Evolutionary conservation across 2,888 invertebrate genomes (phyloP).

Genomic region (Leucophenga maculata): DNA sequence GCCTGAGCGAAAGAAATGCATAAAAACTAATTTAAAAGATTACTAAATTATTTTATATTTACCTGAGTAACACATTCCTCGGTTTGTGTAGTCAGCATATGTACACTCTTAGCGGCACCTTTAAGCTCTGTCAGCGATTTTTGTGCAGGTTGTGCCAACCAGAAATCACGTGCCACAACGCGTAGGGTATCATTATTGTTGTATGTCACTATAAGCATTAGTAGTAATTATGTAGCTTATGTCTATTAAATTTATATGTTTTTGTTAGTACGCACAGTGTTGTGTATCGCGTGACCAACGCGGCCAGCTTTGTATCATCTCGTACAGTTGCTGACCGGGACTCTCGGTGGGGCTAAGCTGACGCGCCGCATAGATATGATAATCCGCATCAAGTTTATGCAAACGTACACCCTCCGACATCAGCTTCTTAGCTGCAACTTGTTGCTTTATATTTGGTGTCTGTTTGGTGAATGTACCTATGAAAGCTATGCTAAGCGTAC

Average conservation of each 20-base stretch:
- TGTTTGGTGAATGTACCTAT: conserved; percentile 79
- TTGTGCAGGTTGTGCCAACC: conserved; percentile 52
- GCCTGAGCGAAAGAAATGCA: conserved; percentile 71
- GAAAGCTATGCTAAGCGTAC: conserved; percentile 83
- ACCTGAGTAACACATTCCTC: conserved; percentile 34
- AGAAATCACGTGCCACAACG: conserved; percentile 46
- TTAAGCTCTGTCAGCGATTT: conserved; percentile 27
- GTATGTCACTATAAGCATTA: conserved; percentile 39
- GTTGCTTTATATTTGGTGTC: conserved; percentile 67
- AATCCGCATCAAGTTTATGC: conserved; percentile 78
- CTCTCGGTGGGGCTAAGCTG: conserved; percentile 79
- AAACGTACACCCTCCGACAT: conserved; percentile 77
- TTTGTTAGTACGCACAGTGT: conserved; percentile 38
- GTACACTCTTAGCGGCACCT: conserved; percentile 42
- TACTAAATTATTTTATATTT: not conserved
- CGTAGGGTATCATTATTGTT: conserved; percentile 51
- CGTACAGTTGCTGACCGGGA: conserved; percentile 79
- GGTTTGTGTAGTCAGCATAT: conserved; percentile 39
- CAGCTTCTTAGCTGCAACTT: conserved; percentile 78
- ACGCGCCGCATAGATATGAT: conserved; percentile 80
- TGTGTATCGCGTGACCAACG: conserved; percentile 73
- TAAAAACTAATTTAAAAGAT: not conserved
- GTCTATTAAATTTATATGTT: not conserved
- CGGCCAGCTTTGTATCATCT: conserved; percentile 80
- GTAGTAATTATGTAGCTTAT: not conserved